phyloP scores from a whole-genome alignment of 2,888 invertebrate genomes.

The Megalurothrips usitatus region DNA sequence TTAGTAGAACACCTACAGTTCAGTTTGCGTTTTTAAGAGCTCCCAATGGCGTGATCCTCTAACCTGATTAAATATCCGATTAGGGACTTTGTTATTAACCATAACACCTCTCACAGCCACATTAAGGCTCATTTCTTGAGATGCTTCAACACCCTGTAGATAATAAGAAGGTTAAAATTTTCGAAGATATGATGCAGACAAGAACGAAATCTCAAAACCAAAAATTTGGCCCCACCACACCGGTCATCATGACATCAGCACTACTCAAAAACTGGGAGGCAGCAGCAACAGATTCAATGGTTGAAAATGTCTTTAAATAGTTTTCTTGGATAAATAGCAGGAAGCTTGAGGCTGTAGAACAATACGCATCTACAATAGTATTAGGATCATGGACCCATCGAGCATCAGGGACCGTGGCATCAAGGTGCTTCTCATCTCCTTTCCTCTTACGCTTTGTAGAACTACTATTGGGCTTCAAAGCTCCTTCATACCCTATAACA shows the following conservation, averaged over 20 bases:
- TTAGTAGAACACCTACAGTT: background rate
- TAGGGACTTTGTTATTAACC: background rate
- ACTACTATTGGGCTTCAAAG: background rate
- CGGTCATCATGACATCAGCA: background rate
- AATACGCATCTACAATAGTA: background rate
- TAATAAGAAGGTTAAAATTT: background rate
- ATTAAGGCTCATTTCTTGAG: background rate
- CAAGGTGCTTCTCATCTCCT: background rate
- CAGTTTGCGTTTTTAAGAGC: background rate
- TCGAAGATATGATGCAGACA: background rate
- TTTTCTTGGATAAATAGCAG: background rate
- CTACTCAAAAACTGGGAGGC: background rate
- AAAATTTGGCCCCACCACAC: background rate
- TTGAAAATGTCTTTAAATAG: background rate
- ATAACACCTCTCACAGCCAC: background rate
- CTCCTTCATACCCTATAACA: background rate
- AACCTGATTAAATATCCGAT: background rate
- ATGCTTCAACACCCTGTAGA: slow-evolving; percentile 1
- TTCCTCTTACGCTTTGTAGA: background rate
- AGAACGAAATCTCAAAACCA: background rate
- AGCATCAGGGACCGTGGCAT: background rate
- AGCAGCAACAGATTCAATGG: background rate
- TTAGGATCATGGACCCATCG: background rate
- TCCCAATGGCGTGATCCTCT: background rate
- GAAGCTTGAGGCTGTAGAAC: background rate